A percentile compares a stretch with the other conserved stretches of the same genome.
phyloP scores from a whole-genome alignment of 2,797 vertebrate genomes.

The Staurois parvus region DNA sequence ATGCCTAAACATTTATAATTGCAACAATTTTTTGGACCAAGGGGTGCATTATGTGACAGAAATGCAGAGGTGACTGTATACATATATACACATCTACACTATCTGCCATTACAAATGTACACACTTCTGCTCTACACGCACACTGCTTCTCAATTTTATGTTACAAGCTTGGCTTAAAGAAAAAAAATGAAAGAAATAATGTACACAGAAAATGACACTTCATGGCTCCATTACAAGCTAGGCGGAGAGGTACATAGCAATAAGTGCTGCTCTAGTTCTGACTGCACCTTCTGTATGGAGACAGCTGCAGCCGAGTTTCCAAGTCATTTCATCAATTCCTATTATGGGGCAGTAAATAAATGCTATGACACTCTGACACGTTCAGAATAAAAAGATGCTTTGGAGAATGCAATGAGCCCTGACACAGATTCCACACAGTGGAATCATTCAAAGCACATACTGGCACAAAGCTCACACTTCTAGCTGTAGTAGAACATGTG shows the following conservation, averaged over 20 bases:
- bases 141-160: too few species aligned
- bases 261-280: background rate
- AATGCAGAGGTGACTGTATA: too few species aligned
- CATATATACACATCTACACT: too few species aligned
- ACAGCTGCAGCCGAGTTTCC: conserved; percentile 24
- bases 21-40: too few species aligned
- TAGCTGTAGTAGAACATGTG: background rate
- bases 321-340: conserved; percentile 24
- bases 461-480: background rate
- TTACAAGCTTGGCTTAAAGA: background rate
- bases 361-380: background rate
- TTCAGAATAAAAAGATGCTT: background rate
- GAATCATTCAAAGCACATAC: background rate
- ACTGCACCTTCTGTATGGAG: background rate
- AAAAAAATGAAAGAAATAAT: background rate
- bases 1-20: too few species aligned
- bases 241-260: background rate
- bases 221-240: background rate
- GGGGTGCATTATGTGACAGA: too few species aligned
- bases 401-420: background rate
- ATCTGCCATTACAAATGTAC: too few species aligned
- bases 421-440: background rate
- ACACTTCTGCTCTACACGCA: too few species aligned
- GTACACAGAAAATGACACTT: background rate
- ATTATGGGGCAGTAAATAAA: conserved; percentile 15